A percentile compares a stretch with the other conserved stretches of the same genome.
phyloP scores from a whole-genome alignment of 2,797 vertebrate species.

The Sphaeramia orbicularis region DNA sequence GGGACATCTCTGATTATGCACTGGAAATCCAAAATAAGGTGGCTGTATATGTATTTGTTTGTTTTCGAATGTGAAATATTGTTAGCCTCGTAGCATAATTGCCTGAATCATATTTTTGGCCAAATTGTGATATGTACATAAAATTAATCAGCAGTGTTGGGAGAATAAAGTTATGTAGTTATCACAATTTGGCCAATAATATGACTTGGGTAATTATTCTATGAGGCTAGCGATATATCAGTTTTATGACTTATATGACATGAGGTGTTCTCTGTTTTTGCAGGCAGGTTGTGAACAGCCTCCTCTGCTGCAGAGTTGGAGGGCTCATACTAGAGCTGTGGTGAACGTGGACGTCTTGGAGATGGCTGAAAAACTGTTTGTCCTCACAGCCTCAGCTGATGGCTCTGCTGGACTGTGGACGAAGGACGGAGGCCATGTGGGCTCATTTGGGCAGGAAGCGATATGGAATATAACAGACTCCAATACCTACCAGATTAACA shows the following conservation, averaged over 20 bases:
- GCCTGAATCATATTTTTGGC: too few species aligned
- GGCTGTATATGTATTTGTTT: constrained; percentile 7
- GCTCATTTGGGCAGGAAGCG: constrained; percentile 68
- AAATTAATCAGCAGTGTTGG: too few species aligned
- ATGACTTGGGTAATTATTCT: too few species aligned
- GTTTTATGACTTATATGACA: neutral
- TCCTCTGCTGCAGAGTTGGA: constrained; percentile 69
- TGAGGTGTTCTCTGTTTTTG: constrained; percentile 1
- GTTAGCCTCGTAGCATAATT: too few species aligned
- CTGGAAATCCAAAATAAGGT: constrained; percentile 56
- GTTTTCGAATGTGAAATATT: constrained; percentile 4
- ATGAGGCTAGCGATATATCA: neutral
- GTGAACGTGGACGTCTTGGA: constrained; percentile 65
- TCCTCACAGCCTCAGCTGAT: constrained; percentile 67
- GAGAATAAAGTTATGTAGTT: too few species aligned
- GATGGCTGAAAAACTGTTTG: constrained; percentile 45
- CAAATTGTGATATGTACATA: too few species aligned
- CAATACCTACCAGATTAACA: constrained; percentile 55
- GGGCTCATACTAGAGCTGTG: constrained; percentile 51
- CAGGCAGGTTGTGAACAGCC: constrained; percentile 50
- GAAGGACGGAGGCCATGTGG: constrained; percentile 55
- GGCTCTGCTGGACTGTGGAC: constrained; percentile 74
- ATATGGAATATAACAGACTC: constrained; percentile 67
- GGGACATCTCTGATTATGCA: constrained; percentile 75
- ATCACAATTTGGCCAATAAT: too few species aligned